Evolutionary conservation across 2,888 invertebrate species (phyloP).

Genomic region (Disparrhopalites patrizii): DNA sequence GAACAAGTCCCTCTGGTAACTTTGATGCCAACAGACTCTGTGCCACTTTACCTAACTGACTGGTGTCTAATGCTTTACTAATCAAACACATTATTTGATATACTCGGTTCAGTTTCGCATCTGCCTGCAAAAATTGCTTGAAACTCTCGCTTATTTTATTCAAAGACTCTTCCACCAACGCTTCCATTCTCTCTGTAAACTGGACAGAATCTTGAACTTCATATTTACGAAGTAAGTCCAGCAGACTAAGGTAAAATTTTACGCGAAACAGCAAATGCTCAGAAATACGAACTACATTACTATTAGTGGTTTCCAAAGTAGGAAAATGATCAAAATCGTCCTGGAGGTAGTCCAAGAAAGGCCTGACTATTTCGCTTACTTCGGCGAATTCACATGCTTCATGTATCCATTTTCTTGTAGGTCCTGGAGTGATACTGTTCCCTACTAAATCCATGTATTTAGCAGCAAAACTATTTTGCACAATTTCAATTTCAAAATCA

Average conservation of each 20-base stretch:
- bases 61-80: conserved; percentile 24
- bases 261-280: conserved; percentile 27
- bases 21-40: conserved; percentile 27
- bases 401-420: not conserved
- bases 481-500: conserved; percentile 35
- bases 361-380: not conserved
- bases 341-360: conserved; percentile 17
- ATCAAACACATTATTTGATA: conserved; percentile 13
- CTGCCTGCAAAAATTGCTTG: too few relatives aligned
- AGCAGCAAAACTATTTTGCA: conserved; percentile 33
- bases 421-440: not conserved
- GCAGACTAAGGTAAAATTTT: conserved; percentile 18
- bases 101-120: conserved; percentile 17
- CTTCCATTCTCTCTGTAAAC: conserved; percentile 33
- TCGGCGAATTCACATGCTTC: not conserved
- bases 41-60: conserved; percentile 30
- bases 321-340: conserved; percentile 29
- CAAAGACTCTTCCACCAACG: too few relatives aligned
- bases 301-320: conserved; percentile 3
- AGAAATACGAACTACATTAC: conserved; percentile 27
- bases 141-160: too few relatives aligned
- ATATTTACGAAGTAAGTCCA: not conserved
- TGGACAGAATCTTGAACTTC: not conserved
- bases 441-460: not conserved
- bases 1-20: conserved; percentile 28